phyloP scores from a whole-genome alignment of 1,140 invertebrate genomes.

The Dendrolimus kikuchii region DNA sequence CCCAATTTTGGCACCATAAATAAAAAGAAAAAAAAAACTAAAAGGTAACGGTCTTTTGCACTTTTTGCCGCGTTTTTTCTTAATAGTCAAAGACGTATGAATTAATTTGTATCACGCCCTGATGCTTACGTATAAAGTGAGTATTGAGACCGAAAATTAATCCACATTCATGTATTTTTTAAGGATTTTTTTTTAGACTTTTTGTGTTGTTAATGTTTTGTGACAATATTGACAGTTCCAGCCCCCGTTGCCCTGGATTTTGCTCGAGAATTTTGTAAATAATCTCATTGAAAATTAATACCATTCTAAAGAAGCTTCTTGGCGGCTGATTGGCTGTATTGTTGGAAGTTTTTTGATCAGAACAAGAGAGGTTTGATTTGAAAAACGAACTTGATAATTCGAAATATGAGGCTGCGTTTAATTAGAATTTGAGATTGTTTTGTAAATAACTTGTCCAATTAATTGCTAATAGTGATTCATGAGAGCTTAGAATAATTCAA shows the following conservation, averaged over 20 bases:
- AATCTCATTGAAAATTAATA: slow-evolving; percentile 68
- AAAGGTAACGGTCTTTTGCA: slow-evolving; percentile 50
- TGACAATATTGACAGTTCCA: slow-evolving; percentile 65
- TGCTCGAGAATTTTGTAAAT: slow-evolving; percentile 62
- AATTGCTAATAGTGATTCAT: no score
- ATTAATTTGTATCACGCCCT: slow-evolving; percentile 67
- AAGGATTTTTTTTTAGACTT: slow-evolving; percentile 24
- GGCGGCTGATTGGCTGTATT: slow-evolving; percentile 55
- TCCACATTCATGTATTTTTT: slow-evolving; percentile 54
- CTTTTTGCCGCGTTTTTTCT: slow-evolving; percentile 27
- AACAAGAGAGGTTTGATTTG: slow-evolving; percentile 34
- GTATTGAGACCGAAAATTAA: slow-evolving; percentile 68
- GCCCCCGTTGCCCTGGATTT: slow-evolving; percentile 21
- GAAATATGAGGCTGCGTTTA: no score
- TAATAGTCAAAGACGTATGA: slow-evolving; percentile 39
- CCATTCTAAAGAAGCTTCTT: slow-evolving; percentile 36
- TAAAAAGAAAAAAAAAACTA: slow-evolving; percentile 53
- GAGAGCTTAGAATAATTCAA: no score
- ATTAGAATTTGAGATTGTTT: no score
- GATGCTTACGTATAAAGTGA: slow-evolving; percentile 61
- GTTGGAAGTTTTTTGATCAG: slow-evolving; percentile 40
- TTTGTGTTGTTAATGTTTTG: slow-evolving; percentile 46
- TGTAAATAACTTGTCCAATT: no score
- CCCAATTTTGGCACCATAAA: slow-evolving; percentile 70
- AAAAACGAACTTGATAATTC: slow-evolving; percentile 23